Base-by-base conservation (phyloP, 2,797 vertebrate species). In the Spizella passerina region DNA sequence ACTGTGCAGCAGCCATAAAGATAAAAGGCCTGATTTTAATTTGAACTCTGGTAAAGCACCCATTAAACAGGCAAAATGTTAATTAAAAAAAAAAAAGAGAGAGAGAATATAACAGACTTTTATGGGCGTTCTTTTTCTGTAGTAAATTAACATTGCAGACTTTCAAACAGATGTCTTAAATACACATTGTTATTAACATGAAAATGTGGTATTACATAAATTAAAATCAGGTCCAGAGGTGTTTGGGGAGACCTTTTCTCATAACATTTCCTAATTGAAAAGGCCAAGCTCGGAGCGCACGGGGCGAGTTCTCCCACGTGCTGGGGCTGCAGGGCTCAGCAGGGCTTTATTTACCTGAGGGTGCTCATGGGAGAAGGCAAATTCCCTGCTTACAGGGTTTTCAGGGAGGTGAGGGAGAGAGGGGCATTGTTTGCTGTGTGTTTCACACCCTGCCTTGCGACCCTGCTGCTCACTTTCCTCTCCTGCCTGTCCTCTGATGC, bases 81-180 rank as follows among this genome's bases (percentile, higher is more conserved):
- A 98, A 98, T 98, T 98, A 96, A 97, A 97, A 98, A 97, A 97
- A 66, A 19, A 6, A 38, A 2, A 39, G 6, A 38, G 50, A 92
- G 56, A 92, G 64, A 93, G 96, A 97, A 97, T 97, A 96, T 97
- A 97, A 91, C 95, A 95, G 94, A 87, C 91, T 98, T 98, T 98
- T 98, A 98, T 97, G 96, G 93, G 92, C 44, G 34, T 96, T 96
- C 95, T 96, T 94, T 92, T 96, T 96, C 94, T 93, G 97, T 97
- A 95, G 95, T 97, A 97, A 98, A 98, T 98, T 97, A 98, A 97
- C 97, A 97, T 98, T 97, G 97, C 98, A 98, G 97, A 97, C 97
- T 97, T 98, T 98, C 96, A 97, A 98, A 97, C 98, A 98, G 97
- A 98, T 98, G 98, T 98, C 98, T 98, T 98, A 98, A 98, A 97